Evolutionary conservation across 1,140 invertebrate species (phyloP).

Genomic region (Catajapyx aquilonaris): DNA sequence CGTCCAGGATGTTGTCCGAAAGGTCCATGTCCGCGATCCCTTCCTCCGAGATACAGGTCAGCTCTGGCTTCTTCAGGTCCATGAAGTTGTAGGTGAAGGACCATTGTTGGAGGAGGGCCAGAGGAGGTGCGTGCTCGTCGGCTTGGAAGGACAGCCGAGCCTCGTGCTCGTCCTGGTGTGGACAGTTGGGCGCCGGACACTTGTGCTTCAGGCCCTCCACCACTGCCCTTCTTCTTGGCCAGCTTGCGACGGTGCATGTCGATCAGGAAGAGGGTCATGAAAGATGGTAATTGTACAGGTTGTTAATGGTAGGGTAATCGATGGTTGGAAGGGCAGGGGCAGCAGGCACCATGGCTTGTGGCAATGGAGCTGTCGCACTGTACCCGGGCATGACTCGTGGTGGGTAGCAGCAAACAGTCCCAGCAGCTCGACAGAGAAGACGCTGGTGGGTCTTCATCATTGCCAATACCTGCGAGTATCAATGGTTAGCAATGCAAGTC

Average conservation of each 20-base stretch:
- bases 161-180: slow-evolving; percentile 27
- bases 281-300: too few relatives aligned
- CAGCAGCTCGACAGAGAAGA: too few relatives aligned
- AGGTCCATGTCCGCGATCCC: slow-evolving; percentile 64
- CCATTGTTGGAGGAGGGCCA: neutral
- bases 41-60: slow-evolving; percentile 72
- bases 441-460: too few relatives aligned
- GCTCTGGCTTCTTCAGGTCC: slow-evolving; percentile 35
- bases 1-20: slow-evolving; percentile 56
- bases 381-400: too few relatives aligned
- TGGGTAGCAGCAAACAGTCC: too few relatives aligned
- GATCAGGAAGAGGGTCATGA: slow-evolving; percentile 52
- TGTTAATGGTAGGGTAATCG: too few relatives aligned
- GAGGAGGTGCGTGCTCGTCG: neutral
- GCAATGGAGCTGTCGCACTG: too few relatives aligned
- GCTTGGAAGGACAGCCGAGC: slow-evolving; percentile 22
- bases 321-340: too few relatives aligned
- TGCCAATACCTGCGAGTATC: too few relatives aligned
- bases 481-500: too few relatives aligned
- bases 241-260: slow-evolving; percentile 50
- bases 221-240: slow-evolving; percentile 41
- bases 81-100: slow-evolving; percentile 2
- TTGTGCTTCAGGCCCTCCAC: slow-evolving; percentile 30
- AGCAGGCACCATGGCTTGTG: too few relatives aligned
- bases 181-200: slow-evolving; percentile 32